phyloP scores from a whole-genome alignment of 2,113 vertebrate species.

The Phoenicopterus ruber region DNA sequence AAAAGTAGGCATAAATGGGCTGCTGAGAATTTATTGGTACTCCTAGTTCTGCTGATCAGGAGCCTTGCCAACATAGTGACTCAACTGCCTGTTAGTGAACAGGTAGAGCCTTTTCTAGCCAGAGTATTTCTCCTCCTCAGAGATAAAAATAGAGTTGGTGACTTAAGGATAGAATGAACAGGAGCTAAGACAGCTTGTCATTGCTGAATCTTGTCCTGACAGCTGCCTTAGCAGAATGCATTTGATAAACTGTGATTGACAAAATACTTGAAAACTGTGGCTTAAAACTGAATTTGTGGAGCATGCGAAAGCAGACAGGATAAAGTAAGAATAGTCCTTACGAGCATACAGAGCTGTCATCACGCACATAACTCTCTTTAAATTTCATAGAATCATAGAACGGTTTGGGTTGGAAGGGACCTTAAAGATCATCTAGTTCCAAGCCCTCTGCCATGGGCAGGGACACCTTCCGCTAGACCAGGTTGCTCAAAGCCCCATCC shows the following conservation, averaged over 20 bases:
- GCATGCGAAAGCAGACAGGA: constrained; percentile 33
- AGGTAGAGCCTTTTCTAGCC: constrained; percentile 49
- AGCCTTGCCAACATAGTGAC: constrained; percentile 2
- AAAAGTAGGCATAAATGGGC: constrained; percentile 45
- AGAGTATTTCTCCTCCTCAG: constrained; percentile 25
- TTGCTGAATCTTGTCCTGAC: constrained; percentile 63
- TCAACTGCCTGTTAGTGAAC: constrained; percentile 22
- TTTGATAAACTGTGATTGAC: constrained; percentile 72
- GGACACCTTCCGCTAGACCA: no score
- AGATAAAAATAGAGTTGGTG: constrained; percentile 57
- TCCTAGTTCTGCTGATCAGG: constrained; percentile 36
- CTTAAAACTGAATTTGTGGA: constrained; percentile 57
- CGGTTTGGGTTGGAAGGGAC: no score
- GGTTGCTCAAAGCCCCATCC: no score
- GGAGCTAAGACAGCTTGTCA: constrained; percentile 62
- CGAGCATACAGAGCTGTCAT: constrained; percentile 31
- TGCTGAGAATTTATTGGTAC: constrained; percentile 57
- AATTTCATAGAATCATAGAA: not conserved
- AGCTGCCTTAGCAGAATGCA: constrained; percentile 68
- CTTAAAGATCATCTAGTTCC: no score
- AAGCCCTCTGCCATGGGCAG: no score
- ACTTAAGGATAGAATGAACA: constrained; percentile 47
- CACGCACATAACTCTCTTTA: not conserved
- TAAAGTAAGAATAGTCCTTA: constrained; percentile 46
- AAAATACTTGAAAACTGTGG: constrained; percentile 67